Evolutionary conservation across 2,113 vertebrate genomes (phyloP), one percentile per base, ranked within the genome.

Genomic region (Semnornis frantzii): DNA sequence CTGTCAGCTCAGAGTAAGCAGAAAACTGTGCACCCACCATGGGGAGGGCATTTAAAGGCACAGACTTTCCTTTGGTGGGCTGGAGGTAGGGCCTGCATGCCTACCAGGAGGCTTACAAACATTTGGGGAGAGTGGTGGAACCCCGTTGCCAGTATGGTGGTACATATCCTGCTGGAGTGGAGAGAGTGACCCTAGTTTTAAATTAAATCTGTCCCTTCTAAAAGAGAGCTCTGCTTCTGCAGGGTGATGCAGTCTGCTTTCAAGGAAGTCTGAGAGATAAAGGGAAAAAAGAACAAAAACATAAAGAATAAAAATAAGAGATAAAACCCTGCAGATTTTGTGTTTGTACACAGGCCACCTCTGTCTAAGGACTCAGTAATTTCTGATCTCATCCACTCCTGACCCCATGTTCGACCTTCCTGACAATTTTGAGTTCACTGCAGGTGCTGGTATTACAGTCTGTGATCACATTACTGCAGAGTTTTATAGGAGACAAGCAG

Each of bases 1-100:
- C 82, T 95, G 87, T 93, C 84, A 97, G 91, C 12, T 94, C 84
- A 72, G 93, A 95, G 81, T 90, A 96, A 93, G 92, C 85, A 97
- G 89, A 74, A 93, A 83, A 97, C 92, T 87, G 85, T 94, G 85
- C 78, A 79, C 65, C 62, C 34, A 0, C 15, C 9, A 14, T 2
- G 25, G 62, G 89, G 59, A 93, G 57, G 72, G 80, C 3, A 1
- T 85, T 96, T 97, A 97, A 97, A 97, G 83, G 90, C 31, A 7
- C 93, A 96, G 72, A 25, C 17, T 12, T 85, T 76, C 68, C 79
- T 91, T 92, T 21, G 9, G 83, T 34, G 62, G 70, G 59, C 39
- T 25, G 96, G 71, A 24, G 30, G 15, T 8, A 20, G 46, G 34
- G 64, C 12, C 73, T 86, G n/a, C 20, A 21, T 20, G 63, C 2